Conservation (phyloP, 2,113 vertebrate species). For the Triplophysa siluroides region DNA sequence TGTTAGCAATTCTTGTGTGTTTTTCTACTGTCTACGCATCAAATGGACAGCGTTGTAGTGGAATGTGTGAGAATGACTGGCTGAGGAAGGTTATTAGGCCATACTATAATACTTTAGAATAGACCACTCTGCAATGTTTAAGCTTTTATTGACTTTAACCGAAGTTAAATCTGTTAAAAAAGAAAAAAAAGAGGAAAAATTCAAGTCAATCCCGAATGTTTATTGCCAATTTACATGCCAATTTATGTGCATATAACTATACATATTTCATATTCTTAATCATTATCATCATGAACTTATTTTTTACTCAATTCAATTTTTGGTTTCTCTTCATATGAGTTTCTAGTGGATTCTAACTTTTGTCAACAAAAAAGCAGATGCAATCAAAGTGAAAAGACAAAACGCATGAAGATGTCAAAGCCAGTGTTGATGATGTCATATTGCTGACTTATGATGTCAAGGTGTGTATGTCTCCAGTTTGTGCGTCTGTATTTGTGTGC, state of each 20-base stretch:
- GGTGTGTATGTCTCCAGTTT: conserved; percentile 66
- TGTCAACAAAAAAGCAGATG: conserved; percentile 68
- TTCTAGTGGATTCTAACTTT: conserved; percentile 66
- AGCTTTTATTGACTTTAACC: conserved; percentile 45
- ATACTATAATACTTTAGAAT: conserved; percentile 31
- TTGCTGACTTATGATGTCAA: conserved; percentile 70
- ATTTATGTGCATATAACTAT: conserved; percentile 39
- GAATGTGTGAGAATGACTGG: conserved; percentile 38
- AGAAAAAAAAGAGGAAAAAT: neutral
- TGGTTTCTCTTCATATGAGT: conserved; percentile 64
- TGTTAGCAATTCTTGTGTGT: conserved; percentile 39
- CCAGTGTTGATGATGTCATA: conserved; percentile 70
- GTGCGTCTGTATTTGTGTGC: conserved; percentile 65
- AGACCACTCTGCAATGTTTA: conserved; percentile 29
- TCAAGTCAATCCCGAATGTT: conserved; percentile 46
- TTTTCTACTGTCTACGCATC: conserved; percentile 41
- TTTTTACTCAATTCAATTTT: conserved; percentile 56
- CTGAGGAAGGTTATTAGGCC: conserved; percentile 24
- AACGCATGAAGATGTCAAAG: conserved; percentile 70
- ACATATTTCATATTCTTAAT: conserved; percentile 45
- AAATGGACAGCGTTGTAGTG: conserved; percentile 36
- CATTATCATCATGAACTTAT: conserved; percentile 55
- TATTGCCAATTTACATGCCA: conserved; percentile 36
- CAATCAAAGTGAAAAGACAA: conserved; percentile 70
- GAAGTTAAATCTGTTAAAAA: conserved; percentile 44